These are phyloP conservation scores for Varecia variegata DNA, from an alignment of 2,797 vertebrate genomes.

Conservation along the genomic window DNA sequence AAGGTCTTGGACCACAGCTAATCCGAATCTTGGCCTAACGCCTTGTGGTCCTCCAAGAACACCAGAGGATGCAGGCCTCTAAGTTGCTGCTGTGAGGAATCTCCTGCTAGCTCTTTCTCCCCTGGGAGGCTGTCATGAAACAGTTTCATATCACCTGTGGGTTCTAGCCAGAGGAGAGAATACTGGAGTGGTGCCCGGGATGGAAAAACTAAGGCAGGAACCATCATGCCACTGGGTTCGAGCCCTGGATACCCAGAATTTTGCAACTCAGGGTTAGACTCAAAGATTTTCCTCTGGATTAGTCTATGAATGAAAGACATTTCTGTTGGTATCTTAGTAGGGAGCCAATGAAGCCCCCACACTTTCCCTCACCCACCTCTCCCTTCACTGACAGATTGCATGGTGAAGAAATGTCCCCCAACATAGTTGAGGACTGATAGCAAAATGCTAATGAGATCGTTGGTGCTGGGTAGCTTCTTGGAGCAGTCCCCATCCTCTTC, in stretches of 20 bases:
- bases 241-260: neutral
- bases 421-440: neutral
- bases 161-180: neutral
- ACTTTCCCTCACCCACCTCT: neutral
- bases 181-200: neutral
- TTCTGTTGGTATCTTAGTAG: neutral
- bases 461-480: neutral
- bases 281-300: neutral
- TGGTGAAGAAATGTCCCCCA: neutral
- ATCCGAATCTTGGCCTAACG: neutral
- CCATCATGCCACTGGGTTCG: neutral
- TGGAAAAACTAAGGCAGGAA: neutral
- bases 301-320: neutral
- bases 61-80: neutral
- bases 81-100: neutral
- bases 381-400: neutral
- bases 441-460: neutral
- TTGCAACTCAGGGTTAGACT: neutral
- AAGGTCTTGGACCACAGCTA: neutral
- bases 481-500: neutral
- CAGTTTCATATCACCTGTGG: neutral
- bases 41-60: neutral
- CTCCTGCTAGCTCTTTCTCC: neutral
- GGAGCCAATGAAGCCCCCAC: neutral
- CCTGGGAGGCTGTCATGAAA: neutral